Evolutionary conservation across 2,888 invertebrate genomes (phyloP), one percentile per base, ranked within the genome.

Genomic region (Ferrisia virgata): DNA sequence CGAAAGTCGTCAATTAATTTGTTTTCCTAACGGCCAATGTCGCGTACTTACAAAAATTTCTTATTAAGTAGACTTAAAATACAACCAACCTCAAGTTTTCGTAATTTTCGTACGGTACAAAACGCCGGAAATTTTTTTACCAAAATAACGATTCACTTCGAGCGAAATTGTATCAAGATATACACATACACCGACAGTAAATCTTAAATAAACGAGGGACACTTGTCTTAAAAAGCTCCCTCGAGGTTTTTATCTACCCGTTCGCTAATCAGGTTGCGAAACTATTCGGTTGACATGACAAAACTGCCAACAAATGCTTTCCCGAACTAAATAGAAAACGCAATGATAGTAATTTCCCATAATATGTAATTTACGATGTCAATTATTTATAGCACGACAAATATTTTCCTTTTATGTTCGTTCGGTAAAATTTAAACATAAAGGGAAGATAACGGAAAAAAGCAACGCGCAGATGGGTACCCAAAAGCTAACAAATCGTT

Each of bases 171-270:
- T 25, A 64, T 28, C 58, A 64, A 64, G 58, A 64, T 25, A 72
- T n/a, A 72, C 72, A 33, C 72, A 72, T n/a, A 72, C 72, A 33
- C 72, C 33, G 18, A 47, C 47, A 18, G 47, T 47, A 72, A 72
- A 72, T 72, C 72, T 72, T 33, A 72, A 72, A 72, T 33, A n/a
- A 72, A 72, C 72, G n/a, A 33, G 72, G 72, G 72, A 72, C 33
- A 72, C 72, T 72, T 33, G 33, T 72, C 33, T 72, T 72, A 15
- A 72, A 72, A 31, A 72, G 72, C 72, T 72, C 72, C 72, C 72
- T 72, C 72, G 72, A 72, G 72, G 33, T 33, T 72, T 72, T 72
- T 72, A 72, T 72, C 72, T 72, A 33, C 18, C 72, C n/a, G 31
- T 72, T 72, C 72, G 72, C 72, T 72, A 72, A 72, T 72, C 72